phyloP scores from a whole-genome alignment of 2,888 invertebrate species.

The Muscina levida region DNA sequence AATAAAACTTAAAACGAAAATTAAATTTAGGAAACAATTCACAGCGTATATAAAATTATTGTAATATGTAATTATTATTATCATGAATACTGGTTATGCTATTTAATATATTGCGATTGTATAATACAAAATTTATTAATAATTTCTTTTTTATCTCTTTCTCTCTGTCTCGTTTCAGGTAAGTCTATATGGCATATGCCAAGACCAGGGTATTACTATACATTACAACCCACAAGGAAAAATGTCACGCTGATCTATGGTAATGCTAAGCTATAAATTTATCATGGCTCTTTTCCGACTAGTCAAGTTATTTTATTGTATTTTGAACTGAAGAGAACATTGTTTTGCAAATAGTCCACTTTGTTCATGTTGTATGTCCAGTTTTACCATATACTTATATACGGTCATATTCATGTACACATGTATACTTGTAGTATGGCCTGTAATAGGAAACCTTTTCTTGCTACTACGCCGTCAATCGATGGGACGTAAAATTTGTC shows the following conservation, averaged over 20 bases:
- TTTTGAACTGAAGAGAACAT: slow-evolving; percentile 27
- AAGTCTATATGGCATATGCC: neutral
- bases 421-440: neutral
- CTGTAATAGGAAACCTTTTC: slow-evolving; percentile 60
- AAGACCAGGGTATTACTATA: too few relatives aligned
- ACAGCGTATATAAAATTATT: too few relatives aligned
- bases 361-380: slow-evolving; percentile 16
- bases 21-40: too few relatives aligned
- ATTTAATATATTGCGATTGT: too few relatives aligned
- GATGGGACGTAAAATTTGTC: neutral
- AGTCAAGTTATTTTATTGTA: slow-evolving; percentile 17
- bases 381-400: neutral
- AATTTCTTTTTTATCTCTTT: neutral
- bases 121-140: neutral
- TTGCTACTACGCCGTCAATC: neutral
- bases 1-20: too few relatives aligned
- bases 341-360: slow-evolving; percentile 50
- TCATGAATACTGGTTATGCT: too few relatives aligned
- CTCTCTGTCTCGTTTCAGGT: slow-evolving; percentile 15
- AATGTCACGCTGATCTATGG: neutral
- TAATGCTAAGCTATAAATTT: slow-evolving; percentile 47
- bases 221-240: neutral
- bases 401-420: neutral
- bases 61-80: too few relatives aligned
- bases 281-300: slow-evolving; percentile 8